Conservation (phyloP, 2,888 invertebrate species). For the Tipula lateralis region DNA sequence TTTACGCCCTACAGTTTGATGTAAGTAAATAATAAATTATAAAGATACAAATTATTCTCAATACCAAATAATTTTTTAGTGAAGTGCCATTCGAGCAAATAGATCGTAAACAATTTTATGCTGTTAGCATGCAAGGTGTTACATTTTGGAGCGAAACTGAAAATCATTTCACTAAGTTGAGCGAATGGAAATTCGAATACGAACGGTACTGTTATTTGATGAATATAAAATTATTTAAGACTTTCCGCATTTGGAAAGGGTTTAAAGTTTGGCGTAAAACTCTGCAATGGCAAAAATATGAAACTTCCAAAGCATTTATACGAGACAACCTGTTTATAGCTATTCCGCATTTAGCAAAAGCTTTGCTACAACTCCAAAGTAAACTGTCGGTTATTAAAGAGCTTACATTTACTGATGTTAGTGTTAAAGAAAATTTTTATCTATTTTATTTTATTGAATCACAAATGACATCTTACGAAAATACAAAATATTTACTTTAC, state of each 20-base stretch:
- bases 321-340: slow-evolving; percentile 67
- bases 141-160: slow-evolving; percentile 69
- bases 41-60: slow-evolving; percentile 2
- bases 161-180: slow-evolving; percentile 71
- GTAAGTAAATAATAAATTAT: slow-evolving; percentile 49
- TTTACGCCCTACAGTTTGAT: slow-evolving; percentile 72
- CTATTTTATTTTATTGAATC: slow-evolving; percentile 67
- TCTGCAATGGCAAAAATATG: slow-evolving; percentile 64
- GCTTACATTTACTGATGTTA: slow-evolving; percentile 59
- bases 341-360: slow-evolving; percentile 65
- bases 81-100: slow-evolving; percentile 68
- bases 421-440: slow-evolving; percentile 51
- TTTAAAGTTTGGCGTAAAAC: slow-evolving; percentile 76
- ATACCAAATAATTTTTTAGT: slow-evolving; percentile 49
- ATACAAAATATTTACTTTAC: slow-evolving; percentile 44
- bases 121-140: slow-evolving; percentile 76
- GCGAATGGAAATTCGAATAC: slow-evolving; percentile 78
- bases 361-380: slow-evolving; percentile 64
- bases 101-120: slow-evolving; percentile 67
- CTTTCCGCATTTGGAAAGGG: slow-evolving; percentile 71
- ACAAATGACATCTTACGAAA: slow-evolving; percentile 52
- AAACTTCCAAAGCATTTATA: slow-evolving; percentile 55
- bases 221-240: slow-evolving; percentile 63
- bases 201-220: slow-evolving; percentile 72
- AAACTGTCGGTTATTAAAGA: slow-evolving; percentile 62